Percentiles rank a stretch among this genome's conserved stretches.
phyloP scores from a whole-genome alignment of 2,113 vertebrate genomes.

The Pipra filicauda region DNA sequence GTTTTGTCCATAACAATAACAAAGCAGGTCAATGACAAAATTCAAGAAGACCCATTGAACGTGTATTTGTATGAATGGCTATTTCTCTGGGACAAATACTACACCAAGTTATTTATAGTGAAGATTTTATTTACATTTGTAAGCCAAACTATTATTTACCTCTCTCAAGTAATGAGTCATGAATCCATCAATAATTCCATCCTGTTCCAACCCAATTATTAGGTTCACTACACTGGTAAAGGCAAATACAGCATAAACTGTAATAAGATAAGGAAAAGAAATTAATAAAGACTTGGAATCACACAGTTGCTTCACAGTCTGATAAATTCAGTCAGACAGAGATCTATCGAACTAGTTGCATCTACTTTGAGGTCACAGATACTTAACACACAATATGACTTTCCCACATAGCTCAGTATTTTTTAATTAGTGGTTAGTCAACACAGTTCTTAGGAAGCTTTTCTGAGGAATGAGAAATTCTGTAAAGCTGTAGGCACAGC shows the following conservation, averaged over 20 bases:
- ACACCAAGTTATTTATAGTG: not conserved
- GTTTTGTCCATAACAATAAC: not conserved
- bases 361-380: not conserved
- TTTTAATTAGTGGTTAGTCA: not conserved
- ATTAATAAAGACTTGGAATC: not conserved
- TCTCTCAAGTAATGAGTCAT: constrained; percentile 91
- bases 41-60: not conserved
- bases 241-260: constrained; percentile 88
- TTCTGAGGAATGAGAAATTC: not conserved
- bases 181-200: constrained; percentile 94
- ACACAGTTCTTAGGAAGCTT: not conserved
- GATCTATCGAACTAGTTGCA: not conserved
- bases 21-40: not conserved
- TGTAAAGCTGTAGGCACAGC: not conserved
- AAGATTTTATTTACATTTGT: not conserved
- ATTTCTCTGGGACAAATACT: not conserved
- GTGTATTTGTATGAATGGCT: not conserved
- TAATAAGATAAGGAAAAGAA: not conserved
- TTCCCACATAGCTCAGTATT: not conserved
- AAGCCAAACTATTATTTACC: constrained; percentile 66
- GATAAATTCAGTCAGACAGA: not conserved
- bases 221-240: constrained; percentile 92
- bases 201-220: constrained; percentile 92
- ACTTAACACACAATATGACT: not conserved
- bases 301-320: not conserved